phyloP scores from a whole-genome alignment of 2,888 invertebrate genomes.

The Xestia rhomboidea region DNA sequence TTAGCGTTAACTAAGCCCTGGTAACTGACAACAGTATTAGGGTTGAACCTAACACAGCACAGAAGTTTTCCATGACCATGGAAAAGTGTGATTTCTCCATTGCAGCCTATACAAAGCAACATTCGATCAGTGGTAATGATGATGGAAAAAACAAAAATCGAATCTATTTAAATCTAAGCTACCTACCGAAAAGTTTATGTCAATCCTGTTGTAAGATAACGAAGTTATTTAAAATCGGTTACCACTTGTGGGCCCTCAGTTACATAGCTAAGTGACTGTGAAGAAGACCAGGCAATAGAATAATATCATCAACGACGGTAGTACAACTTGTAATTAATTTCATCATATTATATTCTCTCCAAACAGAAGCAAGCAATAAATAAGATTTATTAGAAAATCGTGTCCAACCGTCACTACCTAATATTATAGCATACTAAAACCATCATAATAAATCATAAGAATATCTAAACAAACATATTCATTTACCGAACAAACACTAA shows the following conservation, averaged over 20 bases:
- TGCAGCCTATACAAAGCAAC: neutral
- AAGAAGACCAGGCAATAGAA: neutral
- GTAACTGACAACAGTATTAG: too few relatives aligned
- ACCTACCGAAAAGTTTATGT: neutral
- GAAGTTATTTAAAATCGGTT: neutral
- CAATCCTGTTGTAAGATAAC: neutral
- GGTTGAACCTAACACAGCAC: neutral
- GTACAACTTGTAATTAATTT: neutral
- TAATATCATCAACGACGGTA: too few relatives aligned
- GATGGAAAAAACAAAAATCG: neutral
- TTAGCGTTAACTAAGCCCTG: neutral
- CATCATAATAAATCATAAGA: slow-evolving; percentile 39
- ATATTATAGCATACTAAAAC: slow-evolving; percentile 36
- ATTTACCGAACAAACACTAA: slow-evolving; percentile 64
- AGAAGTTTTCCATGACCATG: neutral
- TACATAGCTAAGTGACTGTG: neutral
- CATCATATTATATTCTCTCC: neutral
- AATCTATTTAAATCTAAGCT: too few relatives aligned
- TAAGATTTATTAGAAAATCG: slow-evolving; percentile 28
- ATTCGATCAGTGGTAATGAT: neutral
- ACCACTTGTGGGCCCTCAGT: neutral
- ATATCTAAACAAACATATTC: slow-evolving; percentile 47
- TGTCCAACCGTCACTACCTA: neutral
- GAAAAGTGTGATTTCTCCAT: neutral
- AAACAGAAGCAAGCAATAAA: slow-evolving; percentile 21